phyloP scores from a whole-genome alignment of 2,113 vertebrate species.

The Hypanus sabinus region DNA sequence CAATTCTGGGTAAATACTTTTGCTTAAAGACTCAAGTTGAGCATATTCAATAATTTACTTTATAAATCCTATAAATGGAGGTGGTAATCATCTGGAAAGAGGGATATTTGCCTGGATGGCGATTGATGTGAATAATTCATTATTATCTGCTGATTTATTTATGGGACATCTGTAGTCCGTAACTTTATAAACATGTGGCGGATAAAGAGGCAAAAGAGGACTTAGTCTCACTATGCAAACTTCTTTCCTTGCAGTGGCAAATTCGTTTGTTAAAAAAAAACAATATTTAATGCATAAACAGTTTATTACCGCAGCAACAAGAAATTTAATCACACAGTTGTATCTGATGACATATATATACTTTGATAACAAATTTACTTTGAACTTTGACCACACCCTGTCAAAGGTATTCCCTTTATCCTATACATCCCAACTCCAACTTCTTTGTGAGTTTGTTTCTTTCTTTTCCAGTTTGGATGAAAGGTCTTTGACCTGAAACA shows the following conservation, averaged over 20 bases:
- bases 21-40: conserved; percentile 8
- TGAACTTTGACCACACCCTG: too few relatives aligned
- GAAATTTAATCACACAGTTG: too few relatives aligned
- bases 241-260: background rate
- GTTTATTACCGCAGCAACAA: too few relatives aligned
- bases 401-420: too few relatives aligned
- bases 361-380: too few relatives aligned
- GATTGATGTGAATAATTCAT: conserved; percentile 20
- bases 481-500: too few relatives aligned
- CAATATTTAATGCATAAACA: background rate
- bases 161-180: background rate
- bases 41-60: background rate
- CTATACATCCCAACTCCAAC: too few relatives aligned
- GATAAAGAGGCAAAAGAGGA: background rate
- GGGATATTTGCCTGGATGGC: background rate
- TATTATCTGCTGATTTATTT: conserved; percentile 2
- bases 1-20: background rate
- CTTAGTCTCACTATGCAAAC: background rate
- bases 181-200: background rate
- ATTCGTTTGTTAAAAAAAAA: background rate
- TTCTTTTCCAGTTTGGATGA: too few relatives aligned
- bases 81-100: conserved; percentile 24
- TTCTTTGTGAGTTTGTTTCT: too few relatives aligned
- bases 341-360: too few relatives aligned
- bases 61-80: conserved; percentile 3